Conservation (phyloP, 2,797 vertebrate species). For the Darevskia nairensis region DNA sequence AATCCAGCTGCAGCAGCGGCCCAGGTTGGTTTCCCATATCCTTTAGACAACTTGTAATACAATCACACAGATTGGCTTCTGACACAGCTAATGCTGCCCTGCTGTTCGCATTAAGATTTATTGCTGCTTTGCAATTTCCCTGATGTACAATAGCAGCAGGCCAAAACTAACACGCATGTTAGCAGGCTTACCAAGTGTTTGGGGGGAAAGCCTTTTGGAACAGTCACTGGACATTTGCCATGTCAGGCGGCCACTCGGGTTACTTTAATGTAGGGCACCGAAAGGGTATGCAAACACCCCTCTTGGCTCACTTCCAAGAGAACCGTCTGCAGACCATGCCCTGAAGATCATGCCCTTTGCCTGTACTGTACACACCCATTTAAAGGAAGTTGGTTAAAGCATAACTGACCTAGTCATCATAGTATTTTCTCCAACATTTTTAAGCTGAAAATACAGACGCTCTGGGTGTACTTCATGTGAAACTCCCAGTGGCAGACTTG, state of each 20-base stretch:
- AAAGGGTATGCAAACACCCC: background rate
- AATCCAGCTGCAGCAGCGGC: background rate
- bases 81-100: conserved; percentile 35
- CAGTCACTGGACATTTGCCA: conserved; percentile 26
- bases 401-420: background rate
- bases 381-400: background rate
- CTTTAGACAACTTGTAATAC: conserved; percentile 37
- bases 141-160: conserved; percentile 37
- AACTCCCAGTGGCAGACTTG: too few relatives aligned
- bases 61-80: conserved; percentile 35
- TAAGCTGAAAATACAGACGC: background rate
- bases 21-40: conserved; percentile 12
- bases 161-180: conserved; percentile 37
- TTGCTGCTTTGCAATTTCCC: conserved; percentile 33
- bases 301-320: background rate
- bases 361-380: background rate
- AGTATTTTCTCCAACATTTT: background rate
- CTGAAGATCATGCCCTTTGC: background rate
- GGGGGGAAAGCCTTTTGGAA: conserved; percentile 20
- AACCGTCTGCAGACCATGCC: background rate
- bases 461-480: too few relatives aligned
- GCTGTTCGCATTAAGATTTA: conserved; percentile 46
- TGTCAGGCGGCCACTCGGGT: background rate
- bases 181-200: conserved; percentile 28
- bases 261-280: background rate